Evolutionary conservation across 2,797 vertebrate genomes (phyloP).

Genomic region (Knipowitschia caucasica): DNA sequence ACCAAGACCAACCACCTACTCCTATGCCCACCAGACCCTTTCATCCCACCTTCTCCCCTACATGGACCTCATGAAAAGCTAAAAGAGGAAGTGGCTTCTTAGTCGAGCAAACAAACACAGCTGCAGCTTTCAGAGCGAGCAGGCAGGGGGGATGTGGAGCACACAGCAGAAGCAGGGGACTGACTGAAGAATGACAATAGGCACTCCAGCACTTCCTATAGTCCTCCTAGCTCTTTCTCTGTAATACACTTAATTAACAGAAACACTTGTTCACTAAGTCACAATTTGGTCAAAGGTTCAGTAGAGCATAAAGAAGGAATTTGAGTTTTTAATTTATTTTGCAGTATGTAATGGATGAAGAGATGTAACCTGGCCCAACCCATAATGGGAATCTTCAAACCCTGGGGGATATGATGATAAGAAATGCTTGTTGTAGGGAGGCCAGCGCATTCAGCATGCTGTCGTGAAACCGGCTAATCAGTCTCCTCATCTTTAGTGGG

Average conservation of each 20-base stretch:
- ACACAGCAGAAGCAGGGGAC: conserved; percentile 61
- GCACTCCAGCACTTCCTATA: conserved; percentile 59
- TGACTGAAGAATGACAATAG: conserved; percentile 75
- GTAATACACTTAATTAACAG: conserved; percentile 36
- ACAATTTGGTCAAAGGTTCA: conserved; percentile 1
- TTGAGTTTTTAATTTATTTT: neutral
- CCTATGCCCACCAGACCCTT: conserved; percentile 49
- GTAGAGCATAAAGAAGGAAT: neutral
- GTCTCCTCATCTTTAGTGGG: conserved; percentile 63
- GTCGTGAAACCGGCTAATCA: conserved; percentile 49
- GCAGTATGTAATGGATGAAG: conserved; percentile 1
- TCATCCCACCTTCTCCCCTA: conserved; percentile 44
- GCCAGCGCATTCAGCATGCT: conserved; percentile 43
- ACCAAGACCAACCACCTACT: conserved; percentile 46
- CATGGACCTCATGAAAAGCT: conserved; percentile 67
- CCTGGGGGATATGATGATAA: conserved; percentile 47
- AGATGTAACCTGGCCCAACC: conserved; percentile 29
- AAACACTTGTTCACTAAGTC: conserved; percentile 16
- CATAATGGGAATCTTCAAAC: conserved; percentile 38
- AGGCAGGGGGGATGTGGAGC: conserved; percentile 67
- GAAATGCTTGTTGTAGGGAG: conserved; percentile 34
- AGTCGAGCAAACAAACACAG: conserved; percentile 81
- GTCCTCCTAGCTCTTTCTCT: conserved; percentile 28
- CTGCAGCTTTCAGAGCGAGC: conserved; percentile 70
- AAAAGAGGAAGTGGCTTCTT: conserved; percentile 77